phyloP scores from a whole-genome alignment of 64 coral and sea anemone genomes.

The Anthopleura sola region DNA sequence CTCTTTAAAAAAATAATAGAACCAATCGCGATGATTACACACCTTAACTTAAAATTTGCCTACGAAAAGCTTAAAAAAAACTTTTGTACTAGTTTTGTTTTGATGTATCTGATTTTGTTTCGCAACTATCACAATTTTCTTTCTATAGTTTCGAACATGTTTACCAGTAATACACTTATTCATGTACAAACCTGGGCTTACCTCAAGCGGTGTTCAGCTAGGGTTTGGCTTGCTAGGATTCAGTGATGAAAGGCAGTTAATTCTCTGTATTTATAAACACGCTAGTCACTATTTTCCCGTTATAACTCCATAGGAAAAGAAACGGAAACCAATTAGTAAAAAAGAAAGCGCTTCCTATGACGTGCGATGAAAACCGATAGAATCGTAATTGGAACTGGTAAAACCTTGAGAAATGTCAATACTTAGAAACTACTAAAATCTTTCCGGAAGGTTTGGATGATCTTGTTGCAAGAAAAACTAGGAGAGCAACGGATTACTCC shows the following conservation, averaged over 20 bases:
- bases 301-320: neutral
- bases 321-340: neutral
- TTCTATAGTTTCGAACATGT: too few species aligned
- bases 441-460: neutral
- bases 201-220: neutral
- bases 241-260: neutral
- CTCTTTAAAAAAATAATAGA: too few species aligned
- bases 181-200: neutral
- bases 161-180: neutral
- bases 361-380: neutral
- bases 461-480: neutral
- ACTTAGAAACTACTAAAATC: neutral
- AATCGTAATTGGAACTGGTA: neutral
- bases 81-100: too few species aligned
- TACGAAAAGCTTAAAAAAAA: too few species aligned
- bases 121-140: too few species aligned
- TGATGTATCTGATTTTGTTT: too few species aligned
- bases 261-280: neutral
- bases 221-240: too few species aligned
- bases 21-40: too few species aligned
- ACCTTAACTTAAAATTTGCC: too few species aligned
- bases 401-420: neutral
- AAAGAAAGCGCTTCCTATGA: slow-evolving; percentile 2
- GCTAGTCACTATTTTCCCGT: neutral
- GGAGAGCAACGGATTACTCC: neutral